A percentile compares a stretch with the other conserved stretches of the same genome.
Conservation (phyloP, 1,140 invertebrate genomes). For the Ectropis grisescens region DNA sequence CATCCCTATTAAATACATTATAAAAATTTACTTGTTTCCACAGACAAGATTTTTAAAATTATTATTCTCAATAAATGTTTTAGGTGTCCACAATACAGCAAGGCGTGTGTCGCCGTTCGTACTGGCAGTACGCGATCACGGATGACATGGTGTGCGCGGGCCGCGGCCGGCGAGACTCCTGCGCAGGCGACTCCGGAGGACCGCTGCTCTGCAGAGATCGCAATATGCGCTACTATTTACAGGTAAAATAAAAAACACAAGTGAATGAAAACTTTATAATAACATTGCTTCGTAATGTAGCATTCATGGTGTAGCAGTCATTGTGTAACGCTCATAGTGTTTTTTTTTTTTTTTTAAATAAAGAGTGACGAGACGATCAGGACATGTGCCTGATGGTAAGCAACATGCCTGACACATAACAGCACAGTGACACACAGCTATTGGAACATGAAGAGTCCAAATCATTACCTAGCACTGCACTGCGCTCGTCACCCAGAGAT, state of each 20-base stretch:
- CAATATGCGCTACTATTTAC: conserved; percentile 37
- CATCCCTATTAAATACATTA: too few species aligned
- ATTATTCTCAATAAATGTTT: too few species aligned
- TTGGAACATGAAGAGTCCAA: too few species aligned
- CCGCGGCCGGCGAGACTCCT: conserved; percentile 84
- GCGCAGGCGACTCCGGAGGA: conserved; percentile 91
- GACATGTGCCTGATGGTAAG: too few species aligned
- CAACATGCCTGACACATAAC: too few species aligned
- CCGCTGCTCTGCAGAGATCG: conserved; percentile 80
- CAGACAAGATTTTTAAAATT: too few species aligned
- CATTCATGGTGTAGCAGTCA: too few species aligned
- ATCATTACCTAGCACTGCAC: too few species aligned
- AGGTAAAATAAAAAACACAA: conserved; percentile 22
- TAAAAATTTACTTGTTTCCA: too few species aligned
- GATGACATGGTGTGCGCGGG: conserved; percentile 94
- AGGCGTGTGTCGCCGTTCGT: conserved; percentile 81
- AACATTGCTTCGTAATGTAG: neutral
- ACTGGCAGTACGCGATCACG: conserved; percentile 85
- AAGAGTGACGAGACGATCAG: too few species aligned
- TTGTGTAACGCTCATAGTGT: neutral
- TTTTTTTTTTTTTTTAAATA: neutral
- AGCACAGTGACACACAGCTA: too few species aligned
- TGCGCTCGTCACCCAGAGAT: too few species aligned
- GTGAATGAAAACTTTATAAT: neutral
- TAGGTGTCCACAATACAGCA: conserved; percentile 86